Evolutionary conservation across 1,140 invertebrate species (phyloP), one percentile per base, ranked within the genome.

Genomic region (Neodiprion pinetum): DNA sequence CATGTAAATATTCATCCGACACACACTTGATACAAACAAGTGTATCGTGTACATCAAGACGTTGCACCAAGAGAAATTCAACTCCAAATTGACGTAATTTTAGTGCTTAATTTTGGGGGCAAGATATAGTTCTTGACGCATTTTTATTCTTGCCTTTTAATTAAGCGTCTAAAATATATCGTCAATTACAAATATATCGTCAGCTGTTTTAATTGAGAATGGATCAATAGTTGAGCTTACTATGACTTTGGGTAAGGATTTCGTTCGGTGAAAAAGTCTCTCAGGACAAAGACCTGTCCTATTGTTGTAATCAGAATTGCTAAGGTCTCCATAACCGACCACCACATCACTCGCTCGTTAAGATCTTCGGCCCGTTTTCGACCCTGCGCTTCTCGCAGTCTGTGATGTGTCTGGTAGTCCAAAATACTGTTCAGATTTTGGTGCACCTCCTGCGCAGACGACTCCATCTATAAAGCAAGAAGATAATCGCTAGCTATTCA

Each of bases 381-480:
- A 48, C 97, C 94, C 85, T 98, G 96, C 8, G 98, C 94, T 90
- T 99, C 98, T 68, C 96, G 92, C 74, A 99, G 88, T 71, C 97
- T 91, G 89, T 99, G 97, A 90, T 99, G 97, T 7, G 98, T 99
- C 91, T 99, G 98, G 81, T 96, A 95, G 86, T 99, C 98, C 48
- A 96, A 90, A 50, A 99, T 95, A 73, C 91, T 93, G 77, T 95
- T 96, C 17, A 99, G 86, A 74, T 94, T 93, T 81, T 96, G 94
- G 84, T 99, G 97, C 79, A 99, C 95, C 85, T 94, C 94, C 83
- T 95, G 93, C 9, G 95, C 92, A 9, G 96, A 96, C 10, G 96
- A 92, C 87, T 99, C 98, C 94, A 99, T 93, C 96, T 98, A 85
- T 66, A 90, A 87, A 72, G 21, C 67, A 73, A 76, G 70, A 78